Evolutionary conservation across 2,113 vertebrate genomes (phyloP), one percentile per base, ranked within the genome.

Genomic region (Chauna torquata): DNA sequence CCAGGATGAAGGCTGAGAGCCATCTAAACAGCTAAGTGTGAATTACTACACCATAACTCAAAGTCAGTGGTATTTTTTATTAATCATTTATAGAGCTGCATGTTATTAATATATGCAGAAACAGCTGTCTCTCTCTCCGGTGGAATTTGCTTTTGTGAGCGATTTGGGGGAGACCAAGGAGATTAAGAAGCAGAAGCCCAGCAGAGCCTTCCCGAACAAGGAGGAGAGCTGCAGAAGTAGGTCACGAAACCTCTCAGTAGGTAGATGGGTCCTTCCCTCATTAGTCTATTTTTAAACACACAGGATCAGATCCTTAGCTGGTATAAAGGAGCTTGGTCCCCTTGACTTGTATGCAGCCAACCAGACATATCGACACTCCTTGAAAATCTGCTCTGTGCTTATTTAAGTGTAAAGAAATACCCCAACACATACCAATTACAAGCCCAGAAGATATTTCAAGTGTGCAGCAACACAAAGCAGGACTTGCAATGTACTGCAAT

Each of bases 31-130:
- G 82, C 92, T 82, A 95, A 88, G 78, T 25, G 18, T 91, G 95
- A 97, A 93, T 97, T 95, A 94, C 86, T 72, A 50, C 82, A 85
- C 80, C 52, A 16, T 94, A 90, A 95, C 66, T 97, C 95, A 91
- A 96, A 75, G 92, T 83, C 89, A 30, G 52, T 54, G 84, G 85
- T 75, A 59, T 90, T 62, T 82, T 95, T 90, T 92, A 91, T 95
- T 93, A 88, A 96, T 94, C 30, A 91, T 95, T 91, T 84, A 91
- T 71, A 86, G 69, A 61, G 40, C 69, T 87, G 61, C 38, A 12
- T 93, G 79, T 96, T 91, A 94, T 94, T 94, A 94, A 94, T 87
- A 87, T 62, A 90, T 47, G 82, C 78, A 92, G 90, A 96, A 93
- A 71, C 95, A 97, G 87, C 95, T 95, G 24, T 72, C 61, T 86